Percentiles rank a stretch among this genome's conserved stretches.
Evolutionary conservation across 2,888 invertebrate genomes (phyloP).

Genomic region (Ormia ochracea): DNA sequence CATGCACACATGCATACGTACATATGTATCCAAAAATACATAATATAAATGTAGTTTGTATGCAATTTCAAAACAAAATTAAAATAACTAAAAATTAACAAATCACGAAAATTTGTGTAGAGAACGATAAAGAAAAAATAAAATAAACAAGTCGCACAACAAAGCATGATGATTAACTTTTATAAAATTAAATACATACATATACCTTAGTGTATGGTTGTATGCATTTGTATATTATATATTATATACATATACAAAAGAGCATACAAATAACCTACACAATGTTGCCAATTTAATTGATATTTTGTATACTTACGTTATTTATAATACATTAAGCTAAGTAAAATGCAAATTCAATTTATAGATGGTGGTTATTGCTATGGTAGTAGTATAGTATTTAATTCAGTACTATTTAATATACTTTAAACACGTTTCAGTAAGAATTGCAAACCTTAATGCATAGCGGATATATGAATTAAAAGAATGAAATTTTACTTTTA

Average conservation of each 20-base stretch:
- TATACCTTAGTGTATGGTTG: no score
- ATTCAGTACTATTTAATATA: no score
- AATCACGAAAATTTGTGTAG: background rate
- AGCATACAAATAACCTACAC: background rate
- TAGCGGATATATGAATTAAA: no score
- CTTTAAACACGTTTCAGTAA: no score
- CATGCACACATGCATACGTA: background rate
- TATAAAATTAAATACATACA: background rate
- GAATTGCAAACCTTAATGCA: no score
- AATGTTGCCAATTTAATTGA: slow-evolving; percentile 5
- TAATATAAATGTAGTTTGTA: background rate
- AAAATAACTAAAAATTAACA: slow-evolving; percentile 33
- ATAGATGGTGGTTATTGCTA: no score
- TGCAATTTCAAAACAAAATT: no score
- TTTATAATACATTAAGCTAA: no score
- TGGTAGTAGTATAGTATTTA: no score
- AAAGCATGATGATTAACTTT: slow-evolving; percentile 54
- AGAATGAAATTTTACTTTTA: no score
- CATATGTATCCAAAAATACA: background rate
- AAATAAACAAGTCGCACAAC: slow-evolving; percentile 45
- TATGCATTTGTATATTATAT: background rate
- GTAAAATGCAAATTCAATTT: no score
- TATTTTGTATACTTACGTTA: no score
- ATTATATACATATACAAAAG: background rate
- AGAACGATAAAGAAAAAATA: slow-evolving; percentile 41